Base-by-base conservation (phyloP, 2,113 vertebrate genomes). In the Seriola rivoliana region DNA sequence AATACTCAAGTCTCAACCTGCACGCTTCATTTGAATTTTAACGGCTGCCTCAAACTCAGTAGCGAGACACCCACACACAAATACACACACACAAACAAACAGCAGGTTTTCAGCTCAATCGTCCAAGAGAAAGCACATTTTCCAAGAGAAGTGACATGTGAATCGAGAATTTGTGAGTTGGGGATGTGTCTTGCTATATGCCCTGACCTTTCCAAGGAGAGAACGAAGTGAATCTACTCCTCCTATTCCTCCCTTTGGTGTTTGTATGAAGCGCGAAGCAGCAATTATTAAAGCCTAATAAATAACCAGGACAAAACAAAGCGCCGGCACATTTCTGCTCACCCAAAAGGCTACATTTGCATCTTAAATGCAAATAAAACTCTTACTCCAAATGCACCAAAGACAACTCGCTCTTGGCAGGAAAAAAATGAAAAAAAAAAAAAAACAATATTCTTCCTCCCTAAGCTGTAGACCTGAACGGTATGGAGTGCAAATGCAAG, bases 311-410 rank as follows among this genome's bases (percentile, higher is more conserved):
- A 72, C 67, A 52, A 91, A 90, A 88, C 82, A 89, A 90, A 86
- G 83, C 55, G 25, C 40, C 3, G 6, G 70, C 68, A 75, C 46
- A 62, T 89, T 79, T 85, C 75, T 72, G 71, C 65, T 81, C 52
- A 67, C 59, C 78, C 84, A 71, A 92, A 91, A 91, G 89, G 84
- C 88, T 85, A 91, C 85, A 91, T 92, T 92, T 80, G 75, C 87
- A 89, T 92, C 84, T 92, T 77, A 79, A 92, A 92, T 78, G 78
- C 73, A 82, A 85, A 84, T 84, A 36, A 80, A 85, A 78, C 66
- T 78, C 72, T 82, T 80, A 60, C 44, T 78, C 17, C 0, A 81
- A 74, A 65, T 36, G 57, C 59, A 81, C n/a, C n/a, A n/a, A n/a
- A n/a, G 66, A 72, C 48, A 81, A 78, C 34, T 73, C 36, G 4